Percentiles rank a stretch among this genome's conserved stretches.
phyloP scores from a whole-genome alignment of 2,888 invertebrate genomes.

The Ophion costatus region DNA sequence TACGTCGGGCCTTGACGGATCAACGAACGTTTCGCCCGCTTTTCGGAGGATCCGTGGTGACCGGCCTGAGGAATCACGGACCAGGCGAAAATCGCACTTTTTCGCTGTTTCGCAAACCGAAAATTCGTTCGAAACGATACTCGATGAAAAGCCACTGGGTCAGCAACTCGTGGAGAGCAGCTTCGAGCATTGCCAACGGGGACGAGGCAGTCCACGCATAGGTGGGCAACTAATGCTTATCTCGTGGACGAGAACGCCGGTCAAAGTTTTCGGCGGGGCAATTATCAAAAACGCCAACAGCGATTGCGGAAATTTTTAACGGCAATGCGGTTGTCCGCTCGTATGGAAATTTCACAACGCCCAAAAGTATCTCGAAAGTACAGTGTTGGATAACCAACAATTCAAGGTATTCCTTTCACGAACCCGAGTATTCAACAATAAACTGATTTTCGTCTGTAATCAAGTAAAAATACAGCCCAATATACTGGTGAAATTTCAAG shows the following conservation, averaged over 20 bases:
- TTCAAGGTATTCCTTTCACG: too few species aligned
- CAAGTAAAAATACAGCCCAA: too few species aligned
- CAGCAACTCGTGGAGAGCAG: conserved; percentile 83
- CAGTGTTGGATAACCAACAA: background rate
- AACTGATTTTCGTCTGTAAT: too few species aligned
- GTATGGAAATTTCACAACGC: background rate
- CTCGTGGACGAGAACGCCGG: conserved; percentile 88
- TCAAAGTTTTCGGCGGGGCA: conserved; percentile 88
- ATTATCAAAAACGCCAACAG: conserved; percentile 86
- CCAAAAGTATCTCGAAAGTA: background rate
- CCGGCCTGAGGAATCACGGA: conserved; percentile 9
- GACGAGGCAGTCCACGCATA: conserved; percentile 84
- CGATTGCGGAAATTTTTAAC: conserved; percentile 85
- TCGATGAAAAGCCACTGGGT: conserved; percentile 80
- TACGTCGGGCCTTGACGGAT: background rate
- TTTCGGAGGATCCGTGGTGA: conserved; percentile 7
- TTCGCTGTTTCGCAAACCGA: conserved; percentile 16
- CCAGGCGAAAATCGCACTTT: conserved; percentile 33
- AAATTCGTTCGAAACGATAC: conserved; percentile 29
- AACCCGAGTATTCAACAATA: too few species aligned
- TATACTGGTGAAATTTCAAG: too few species aligned
- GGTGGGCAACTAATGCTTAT: conserved; percentile 85
- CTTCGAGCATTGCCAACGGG: conserved; percentile 83
- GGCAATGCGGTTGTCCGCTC: background rate
- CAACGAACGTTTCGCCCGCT: background rate